phyloP scores from a whole-genome alignment of 2,113 vertebrate species.

The Sarotherodon lohbergeri region DNA sequence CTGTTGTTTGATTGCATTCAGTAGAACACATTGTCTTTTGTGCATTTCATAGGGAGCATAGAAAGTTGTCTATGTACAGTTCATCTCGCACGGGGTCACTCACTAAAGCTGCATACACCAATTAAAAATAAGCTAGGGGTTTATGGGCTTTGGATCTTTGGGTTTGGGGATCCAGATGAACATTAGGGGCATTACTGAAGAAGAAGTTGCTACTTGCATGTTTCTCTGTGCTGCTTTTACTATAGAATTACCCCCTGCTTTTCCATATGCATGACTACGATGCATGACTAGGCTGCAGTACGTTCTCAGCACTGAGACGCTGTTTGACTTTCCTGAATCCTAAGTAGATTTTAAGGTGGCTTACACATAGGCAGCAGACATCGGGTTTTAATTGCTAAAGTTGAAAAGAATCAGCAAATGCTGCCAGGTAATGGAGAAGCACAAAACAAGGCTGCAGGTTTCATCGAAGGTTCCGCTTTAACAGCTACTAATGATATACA shows the following conservation, averaged over 20 bases:
- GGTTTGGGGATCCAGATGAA: background rate
- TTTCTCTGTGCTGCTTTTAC: conserved; percentile 37
- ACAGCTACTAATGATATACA: background rate
- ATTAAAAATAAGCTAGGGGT: conserved; percentile 43
- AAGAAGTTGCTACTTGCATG: conserved; percentile 51
- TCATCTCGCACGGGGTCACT: background rate
- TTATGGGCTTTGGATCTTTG: background rate
- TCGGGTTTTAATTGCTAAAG: background rate
- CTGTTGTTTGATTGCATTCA: background rate
- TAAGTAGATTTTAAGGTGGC: background rate
- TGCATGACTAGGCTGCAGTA: conserved; percentile 26
- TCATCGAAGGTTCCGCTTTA: background rate
- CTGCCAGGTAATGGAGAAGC: background rate
- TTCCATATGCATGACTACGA: conserved; percentile 46
- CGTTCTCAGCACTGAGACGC: background rate
- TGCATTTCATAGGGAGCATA: background rate
- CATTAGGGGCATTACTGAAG: background rate
- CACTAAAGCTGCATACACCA: conserved; percentile 30
- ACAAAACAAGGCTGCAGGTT: background rate
- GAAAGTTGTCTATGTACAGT: background rate
- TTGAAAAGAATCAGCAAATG: background rate
- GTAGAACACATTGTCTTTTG: background rate
- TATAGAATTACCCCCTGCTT: background rate
- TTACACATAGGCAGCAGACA: background rate
- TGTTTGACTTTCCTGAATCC: background rate